Conservation (phyloP, 53 echinoderm and acorn worm genomes). For the Temnopleurus reevesii region DNA sequence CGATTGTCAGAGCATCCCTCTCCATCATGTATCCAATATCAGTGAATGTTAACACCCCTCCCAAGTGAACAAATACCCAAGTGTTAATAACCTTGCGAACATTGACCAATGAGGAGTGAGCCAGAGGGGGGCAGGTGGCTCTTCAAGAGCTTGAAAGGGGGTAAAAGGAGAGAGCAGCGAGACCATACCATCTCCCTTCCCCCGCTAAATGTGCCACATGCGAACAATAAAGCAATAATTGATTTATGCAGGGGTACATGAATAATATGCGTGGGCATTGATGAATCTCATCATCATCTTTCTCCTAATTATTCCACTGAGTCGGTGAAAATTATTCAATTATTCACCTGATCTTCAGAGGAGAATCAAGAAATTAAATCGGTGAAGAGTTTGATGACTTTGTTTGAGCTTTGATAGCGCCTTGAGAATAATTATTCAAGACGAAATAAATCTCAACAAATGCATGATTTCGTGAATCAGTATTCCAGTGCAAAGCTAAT, state of each 20-base stretch:
- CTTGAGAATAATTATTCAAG: too few relatives aligned
- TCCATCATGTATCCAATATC: not conserved
- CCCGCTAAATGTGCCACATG: not conserved
- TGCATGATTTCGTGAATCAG: too few relatives aligned
- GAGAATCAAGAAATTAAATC: not conserved
- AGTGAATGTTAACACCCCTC: not conserved
- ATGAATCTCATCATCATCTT: too few relatives aligned
- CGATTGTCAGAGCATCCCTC: not conserved
- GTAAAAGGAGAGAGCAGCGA: not conserved
- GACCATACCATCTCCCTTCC: not conserved
- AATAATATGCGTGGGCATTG: constrained; percentile 1
- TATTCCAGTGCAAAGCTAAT: too few relatives aligned
- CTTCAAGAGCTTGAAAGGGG: constrained; percentile 14
- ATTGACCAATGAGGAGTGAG: not conserved
- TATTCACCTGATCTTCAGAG: not conserved
- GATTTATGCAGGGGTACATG: not conserved
- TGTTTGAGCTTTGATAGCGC: too few relatives aligned
- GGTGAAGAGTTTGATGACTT: too few relatives aligned
- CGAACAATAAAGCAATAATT: not conserved
- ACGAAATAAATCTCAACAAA: too few relatives aligned
- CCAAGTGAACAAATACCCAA: not conserved
- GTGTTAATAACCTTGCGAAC: not conserved
- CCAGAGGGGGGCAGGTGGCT: not conserved
- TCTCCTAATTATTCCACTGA: not conserved
- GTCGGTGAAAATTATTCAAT: not conserved